Evolutionary conservation across 2,113 vertebrate species (phyloP).

Genomic region (Hystrix cristata): DNA sequence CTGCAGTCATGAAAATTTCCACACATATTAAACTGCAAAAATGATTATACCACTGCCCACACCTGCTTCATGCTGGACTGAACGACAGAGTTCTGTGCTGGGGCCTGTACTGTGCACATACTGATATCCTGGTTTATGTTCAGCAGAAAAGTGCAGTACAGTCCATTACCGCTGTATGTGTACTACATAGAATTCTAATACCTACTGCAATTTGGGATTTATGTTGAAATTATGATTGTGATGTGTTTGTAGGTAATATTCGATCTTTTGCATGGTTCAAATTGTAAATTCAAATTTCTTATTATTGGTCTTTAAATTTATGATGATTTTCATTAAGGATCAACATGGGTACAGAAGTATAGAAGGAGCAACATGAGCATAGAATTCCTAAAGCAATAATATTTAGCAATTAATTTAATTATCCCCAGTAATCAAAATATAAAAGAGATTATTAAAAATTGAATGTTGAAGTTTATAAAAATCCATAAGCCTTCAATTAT

Average conservation of each 20-base stretch:
- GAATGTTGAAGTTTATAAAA: neutral
- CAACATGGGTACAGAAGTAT: neutral
- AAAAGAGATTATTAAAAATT: constrained; percentile 10
- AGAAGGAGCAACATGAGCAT: neutral
- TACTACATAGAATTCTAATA: neutral
- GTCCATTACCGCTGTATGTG: neutral
- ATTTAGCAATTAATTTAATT: neutral
- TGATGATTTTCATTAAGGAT: neutral
- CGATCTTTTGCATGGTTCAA: neutral
- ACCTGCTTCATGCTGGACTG: neutral
- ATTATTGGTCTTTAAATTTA: neutral
- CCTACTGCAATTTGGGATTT: neutral
- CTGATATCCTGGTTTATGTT: neutral
- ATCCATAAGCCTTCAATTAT: neutral
- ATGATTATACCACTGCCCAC: too few species aligned
- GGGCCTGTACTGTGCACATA: neutral
- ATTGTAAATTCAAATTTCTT: neutral
- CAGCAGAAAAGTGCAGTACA: neutral
- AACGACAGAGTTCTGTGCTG: neutral
- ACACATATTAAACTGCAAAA: too few species aligned
- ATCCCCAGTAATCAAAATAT: neutral
- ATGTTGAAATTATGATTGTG: neutral
- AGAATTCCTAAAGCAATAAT: neutral
- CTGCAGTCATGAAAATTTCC: neutral
- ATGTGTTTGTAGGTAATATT: neutral